These are phyloP conservation scores for Ctenopoma multispine DNA, from an alignment of 2,797 vertebrate species.

Conservation along the genomic window DNA sequence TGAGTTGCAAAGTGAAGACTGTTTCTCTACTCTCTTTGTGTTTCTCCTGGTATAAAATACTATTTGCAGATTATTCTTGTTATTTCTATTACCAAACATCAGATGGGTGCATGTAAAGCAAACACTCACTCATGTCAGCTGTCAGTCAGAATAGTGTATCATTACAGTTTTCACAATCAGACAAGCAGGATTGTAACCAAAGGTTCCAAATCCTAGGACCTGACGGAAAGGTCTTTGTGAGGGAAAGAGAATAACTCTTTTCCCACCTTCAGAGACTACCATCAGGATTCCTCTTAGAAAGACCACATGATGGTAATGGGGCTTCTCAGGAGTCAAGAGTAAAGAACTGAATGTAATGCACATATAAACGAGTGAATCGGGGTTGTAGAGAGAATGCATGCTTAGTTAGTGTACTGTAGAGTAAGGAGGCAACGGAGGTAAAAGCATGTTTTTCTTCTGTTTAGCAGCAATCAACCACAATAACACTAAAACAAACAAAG, in stretches of 20 bases:
- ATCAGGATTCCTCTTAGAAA: constrained; percentile 61
- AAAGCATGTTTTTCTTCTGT: constrained; percentile 16
- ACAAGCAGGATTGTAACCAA: constrained; percentile 31
- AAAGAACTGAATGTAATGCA: constrained; percentile 59
- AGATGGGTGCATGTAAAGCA: constrained; percentile 18
- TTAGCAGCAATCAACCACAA: constrained; percentile 18
- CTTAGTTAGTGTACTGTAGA: constrained; percentile 31
- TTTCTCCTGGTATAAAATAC: constrained; percentile 51
- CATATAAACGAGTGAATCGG: constrained; percentile 34
- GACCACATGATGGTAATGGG: constrained; percentile 64
- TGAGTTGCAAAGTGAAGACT: constrained; percentile 46
- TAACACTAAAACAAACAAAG: constrained; percentile 20
- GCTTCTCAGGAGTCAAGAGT: constrained; percentile 58
- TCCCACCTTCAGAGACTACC: constrained; percentile 55
- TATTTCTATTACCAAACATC: constrained; percentile 34
- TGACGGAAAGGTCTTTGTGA: constrained; percentile 55
- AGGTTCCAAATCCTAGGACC: constrained; percentile 27
- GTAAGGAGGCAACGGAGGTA: constrained; percentile 28
- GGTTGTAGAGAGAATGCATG: constrained; percentile 31
- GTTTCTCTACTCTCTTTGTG: constrained; percentile 41
- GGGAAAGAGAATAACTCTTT: constrained; percentile 53
- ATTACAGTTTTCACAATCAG: constrained; percentile 2
- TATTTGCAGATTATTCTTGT: constrained; percentile 73
- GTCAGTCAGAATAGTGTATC: constrained; percentile 30
- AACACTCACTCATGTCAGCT: constrained; percentile 23